Conservation (phyloP, 2,888 invertebrate species). For the Drosophila mulleri region DNA sequence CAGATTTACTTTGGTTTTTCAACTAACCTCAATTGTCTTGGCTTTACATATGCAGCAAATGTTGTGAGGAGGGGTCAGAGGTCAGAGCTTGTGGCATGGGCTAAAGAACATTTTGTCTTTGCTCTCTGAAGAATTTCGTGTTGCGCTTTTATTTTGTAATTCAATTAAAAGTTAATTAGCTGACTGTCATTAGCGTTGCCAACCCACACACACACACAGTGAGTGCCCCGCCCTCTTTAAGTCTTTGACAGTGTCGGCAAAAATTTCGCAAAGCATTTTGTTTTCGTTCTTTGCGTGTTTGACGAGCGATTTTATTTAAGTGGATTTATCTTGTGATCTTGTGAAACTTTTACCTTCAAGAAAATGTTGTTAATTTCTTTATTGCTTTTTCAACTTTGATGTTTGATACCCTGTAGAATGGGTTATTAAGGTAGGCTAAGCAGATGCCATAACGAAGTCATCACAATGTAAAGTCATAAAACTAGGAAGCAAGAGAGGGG, state of each 20-base stretch:
- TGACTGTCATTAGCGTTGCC: slow-evolving; percentile 55
- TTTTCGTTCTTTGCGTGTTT: slow-evolving; percentile 29
- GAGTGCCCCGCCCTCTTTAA: slow-evolving; percentile 1
- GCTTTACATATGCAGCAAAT: slow-evolving; percentile 8
- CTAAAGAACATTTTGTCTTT: slow-evolving; percentile 37
- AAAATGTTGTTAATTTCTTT: slow-evolving; percentile 10
- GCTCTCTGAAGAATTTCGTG: slow-evolving; percentile 39
- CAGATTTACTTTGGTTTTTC: slow-evolving; percentile 21
- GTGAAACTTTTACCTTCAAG: slow-evolving; percentile 4
- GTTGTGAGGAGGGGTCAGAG: neutral
- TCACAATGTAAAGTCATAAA: neutral
- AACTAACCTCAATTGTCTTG: slow-evolving; percentile 30
- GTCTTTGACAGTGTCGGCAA: slow-evolving; percentile 5
- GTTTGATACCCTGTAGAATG: neutral
- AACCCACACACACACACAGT: neutral
- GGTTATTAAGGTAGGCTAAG: neutral
- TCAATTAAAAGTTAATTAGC: slow-evolving; percentile 70
- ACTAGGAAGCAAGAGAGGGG: no score
- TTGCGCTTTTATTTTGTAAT: slow-evolving; percentile 53
- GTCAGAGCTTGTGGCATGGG: slow-evolving; percentile 9
- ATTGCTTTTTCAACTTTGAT: neutral
- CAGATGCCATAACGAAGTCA: neutral
- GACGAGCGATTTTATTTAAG: slow-evolving; percentile 11
- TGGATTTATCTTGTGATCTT: slow-evolving; percentile 10
- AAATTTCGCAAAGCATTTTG: slow-evolving; percentile 26